phyloP scores from a whole-genome alignment of 37 sponge, comb jelly and placozoan species.

The Mnemiopsis leidyi region DNA sequence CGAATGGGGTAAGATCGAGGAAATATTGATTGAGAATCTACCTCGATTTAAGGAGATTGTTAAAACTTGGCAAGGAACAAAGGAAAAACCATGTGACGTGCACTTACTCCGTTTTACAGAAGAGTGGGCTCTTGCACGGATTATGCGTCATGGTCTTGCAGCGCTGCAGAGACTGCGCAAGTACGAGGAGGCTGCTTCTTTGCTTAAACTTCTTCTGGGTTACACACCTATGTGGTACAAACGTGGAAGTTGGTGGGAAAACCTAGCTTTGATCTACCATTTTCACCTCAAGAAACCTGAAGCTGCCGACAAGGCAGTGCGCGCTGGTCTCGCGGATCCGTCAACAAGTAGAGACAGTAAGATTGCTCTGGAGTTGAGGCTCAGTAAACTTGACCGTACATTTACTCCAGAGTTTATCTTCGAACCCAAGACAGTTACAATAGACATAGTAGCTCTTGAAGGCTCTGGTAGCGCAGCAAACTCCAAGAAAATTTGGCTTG shows the following conservation, averaged over 20 bases:
- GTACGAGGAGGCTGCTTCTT: neutral
- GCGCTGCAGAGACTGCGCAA: conserved; percentile 25
- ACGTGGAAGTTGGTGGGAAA: conserved; percentile 55
- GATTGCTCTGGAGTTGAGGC: neutral
- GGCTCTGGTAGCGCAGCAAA: conserved; percentile 38
- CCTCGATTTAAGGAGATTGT: neutral
- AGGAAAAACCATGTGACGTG: neutral
- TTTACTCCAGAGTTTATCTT: neutral
- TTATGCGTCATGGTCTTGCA: neutral
- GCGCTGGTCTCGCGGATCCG: conserved; percentile 13
- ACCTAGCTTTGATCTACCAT: neutral
- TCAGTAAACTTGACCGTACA: neutral
- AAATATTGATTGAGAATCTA: neutral
- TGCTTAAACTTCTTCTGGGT: neutral
- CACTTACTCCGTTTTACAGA: neutral
- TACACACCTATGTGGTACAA: conserved; percentile 12
- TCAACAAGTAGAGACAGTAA: neutral
- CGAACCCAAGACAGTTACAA: neutral
- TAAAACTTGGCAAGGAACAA: neutral
- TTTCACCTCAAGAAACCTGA: conserved; percentile 17
- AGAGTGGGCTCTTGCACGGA: neutral
- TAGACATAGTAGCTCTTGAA: neutral
- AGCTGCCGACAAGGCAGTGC: neutral
- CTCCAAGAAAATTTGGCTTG: neutral
- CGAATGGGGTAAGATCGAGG: neutral